phyloP scores from a whole-genome alignment of 2,113 vertebrate genomes.

The Lamprotornis superbus region DNA sequence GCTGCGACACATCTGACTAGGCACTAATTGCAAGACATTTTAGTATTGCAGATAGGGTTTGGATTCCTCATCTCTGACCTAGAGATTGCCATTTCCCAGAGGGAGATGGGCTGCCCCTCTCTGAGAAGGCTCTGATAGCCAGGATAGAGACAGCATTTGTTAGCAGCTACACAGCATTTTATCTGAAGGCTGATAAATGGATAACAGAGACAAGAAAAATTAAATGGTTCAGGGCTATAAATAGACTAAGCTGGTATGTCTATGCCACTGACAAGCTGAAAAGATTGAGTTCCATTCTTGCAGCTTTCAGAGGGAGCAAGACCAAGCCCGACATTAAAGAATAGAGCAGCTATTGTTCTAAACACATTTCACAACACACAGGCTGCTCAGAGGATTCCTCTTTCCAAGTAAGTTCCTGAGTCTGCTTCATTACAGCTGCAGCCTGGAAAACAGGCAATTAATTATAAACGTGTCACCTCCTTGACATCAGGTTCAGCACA shows the following conservation, averaged over 20 bases:
- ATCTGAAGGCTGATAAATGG: constrained; percentile 7
- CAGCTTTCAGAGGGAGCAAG: background rate
- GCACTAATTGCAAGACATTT: background rate
- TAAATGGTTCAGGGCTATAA: constrained; percentile 39
- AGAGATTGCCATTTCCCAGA: background rate
- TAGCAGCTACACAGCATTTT: background rate
- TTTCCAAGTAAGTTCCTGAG: background rate
- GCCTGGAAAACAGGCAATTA: constrained; percentile 52
- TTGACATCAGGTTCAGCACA: constrained; percentile 18
- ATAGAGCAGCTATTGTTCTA: constrained; percentile 61
- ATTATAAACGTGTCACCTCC: background rate
- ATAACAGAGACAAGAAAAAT: constrained; percentile 45
- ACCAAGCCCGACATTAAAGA: background rate
- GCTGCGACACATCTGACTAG: background rate
- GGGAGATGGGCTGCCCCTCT: background rate
- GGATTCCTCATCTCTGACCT: constrained; percentile 18
- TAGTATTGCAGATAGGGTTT: background rate
- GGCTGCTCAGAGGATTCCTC: constrained; percentile 23
- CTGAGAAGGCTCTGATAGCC: background rate
- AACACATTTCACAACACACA: background rate
- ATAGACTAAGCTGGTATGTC: constrained; percentile 8
- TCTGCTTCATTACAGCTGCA: constrained; percentile 38
- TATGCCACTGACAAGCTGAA: constrained; percentile 1
- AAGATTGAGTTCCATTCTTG: constrained; percentile 34
- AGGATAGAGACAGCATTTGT: background rate